phyloP scores from a whole-genome alignment of 1,140 invertebrate genomes.

The Micrasema minimum region DNA sequence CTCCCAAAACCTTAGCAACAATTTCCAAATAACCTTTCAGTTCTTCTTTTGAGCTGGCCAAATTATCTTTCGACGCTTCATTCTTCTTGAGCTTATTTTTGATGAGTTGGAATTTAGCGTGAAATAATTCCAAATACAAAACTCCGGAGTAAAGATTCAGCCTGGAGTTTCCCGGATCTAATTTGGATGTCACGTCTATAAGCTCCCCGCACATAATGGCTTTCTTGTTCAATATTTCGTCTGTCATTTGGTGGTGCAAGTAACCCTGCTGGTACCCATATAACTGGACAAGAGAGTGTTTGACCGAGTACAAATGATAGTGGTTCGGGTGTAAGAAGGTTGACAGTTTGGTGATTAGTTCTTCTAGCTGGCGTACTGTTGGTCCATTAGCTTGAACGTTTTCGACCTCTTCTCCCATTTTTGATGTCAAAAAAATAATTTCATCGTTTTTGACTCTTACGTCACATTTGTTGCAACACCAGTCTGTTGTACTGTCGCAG shows the following conservation, averaged over 20 bases:
- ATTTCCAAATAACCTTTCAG: constrained; percentile 57
- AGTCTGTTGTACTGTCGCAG: constrained; percentile 75
- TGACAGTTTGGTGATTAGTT: constrained; percentile 70
- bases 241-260: constrained; percentile 64
- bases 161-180: constrained; percentile 78
- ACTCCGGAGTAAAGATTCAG: constrained; percentile 78
- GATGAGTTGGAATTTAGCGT: constrained; percentile 68
- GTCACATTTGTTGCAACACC: constrained; percentile 78
- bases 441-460: constrained; percentile 66
- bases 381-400: constrained; percentile 70
- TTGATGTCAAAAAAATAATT: constrained; percentile 70
- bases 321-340: constrained; percentile 82
- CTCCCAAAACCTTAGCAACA: constrained; percentile 58
- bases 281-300: constrained; percentile 83
- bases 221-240: constrained; percentile 73
- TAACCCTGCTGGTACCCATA: constrained; percentile 75
- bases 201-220: constrained; percentile 75
- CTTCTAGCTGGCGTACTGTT: constrained; percentile 69
- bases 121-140: constrained; percentile 74
- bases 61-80: constrained; percentile 55
- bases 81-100: constrained; percentile 65
- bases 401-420: constrained; percentile 81
- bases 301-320: constrained; percentile 81
- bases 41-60: constrained; percentile 57
- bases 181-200: constrained; percentile 69